Conservation (phyloP, 2,888 invertebrate genomes). For the Lasioglossum oenotherae region DNA sequence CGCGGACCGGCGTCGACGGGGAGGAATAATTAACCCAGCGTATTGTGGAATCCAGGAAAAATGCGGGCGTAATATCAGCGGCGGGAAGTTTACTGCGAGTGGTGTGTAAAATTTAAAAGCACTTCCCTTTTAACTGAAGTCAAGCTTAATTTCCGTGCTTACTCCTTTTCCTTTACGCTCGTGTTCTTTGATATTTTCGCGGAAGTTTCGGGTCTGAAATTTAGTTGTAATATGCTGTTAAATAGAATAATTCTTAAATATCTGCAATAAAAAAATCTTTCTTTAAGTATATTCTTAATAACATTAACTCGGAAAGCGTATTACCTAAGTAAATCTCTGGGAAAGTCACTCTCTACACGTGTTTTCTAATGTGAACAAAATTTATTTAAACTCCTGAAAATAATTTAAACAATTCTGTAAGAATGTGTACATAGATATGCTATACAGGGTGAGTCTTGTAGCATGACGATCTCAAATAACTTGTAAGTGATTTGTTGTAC, state of each 20-base stretch:
- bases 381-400: no score
- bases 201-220: background rate
- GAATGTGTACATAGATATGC: no score
- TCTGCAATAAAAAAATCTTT: background rate
- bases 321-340: no score
- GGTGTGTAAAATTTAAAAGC: conserved; percentile 46
- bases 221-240: background rate
- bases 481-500: no score
- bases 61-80: conserved; percentile 37
- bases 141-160: conserved; percentile 32
- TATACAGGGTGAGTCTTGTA: no score
- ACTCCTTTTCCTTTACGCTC: conserved; percentile 19
- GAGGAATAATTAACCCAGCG: conserved; percentile 57
- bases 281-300: background rate
- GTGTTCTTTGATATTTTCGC: background rate
- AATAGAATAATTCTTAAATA: background rate
- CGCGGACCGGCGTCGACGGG: conserved; percentile 20
- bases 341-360: no score
- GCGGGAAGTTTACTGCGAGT: conserved; percentile 10
- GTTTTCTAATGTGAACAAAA: no score
- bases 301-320: no score
- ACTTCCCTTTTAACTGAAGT: conserved; percentile 41
- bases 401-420: no score
- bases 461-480: no score
- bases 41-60: conserved; percentile 41